These are phyloP conservation scores for Rhizoglyphus robini DNA, from an alignment of 1,140 invertebrate species.

Conservation along the genomic window DNA sequence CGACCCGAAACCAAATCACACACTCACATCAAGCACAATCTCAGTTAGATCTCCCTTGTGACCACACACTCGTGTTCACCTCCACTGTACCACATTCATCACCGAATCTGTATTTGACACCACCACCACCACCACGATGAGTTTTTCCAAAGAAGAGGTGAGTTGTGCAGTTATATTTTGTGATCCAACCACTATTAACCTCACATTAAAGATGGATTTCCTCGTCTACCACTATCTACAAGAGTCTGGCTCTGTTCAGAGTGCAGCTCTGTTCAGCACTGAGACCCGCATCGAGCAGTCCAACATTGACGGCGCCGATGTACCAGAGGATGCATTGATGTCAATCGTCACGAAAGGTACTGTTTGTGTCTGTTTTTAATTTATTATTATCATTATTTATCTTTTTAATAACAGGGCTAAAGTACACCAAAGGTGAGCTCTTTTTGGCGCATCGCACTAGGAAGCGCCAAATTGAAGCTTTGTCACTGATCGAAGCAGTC, in stretches of 20 bases:
- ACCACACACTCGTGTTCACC: no score
- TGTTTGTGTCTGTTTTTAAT: not conserved
- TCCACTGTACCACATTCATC: no score
- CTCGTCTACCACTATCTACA: slow-evolving; percentile 96
- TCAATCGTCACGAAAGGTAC: slow-evolving; percentile 87
- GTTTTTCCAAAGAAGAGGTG: slow-evolving; percentile 18
- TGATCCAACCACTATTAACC: not conserved
- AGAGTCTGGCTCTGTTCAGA: slow-evolving; percentile 95
- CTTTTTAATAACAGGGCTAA: slow-evolving; percentile 42
- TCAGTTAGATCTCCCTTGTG: no score
- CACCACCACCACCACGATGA: no score
- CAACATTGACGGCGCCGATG: slow-evolving; percentile 92
- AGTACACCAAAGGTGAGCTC: slow-evolving; percentile 96
- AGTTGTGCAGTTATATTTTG: not conserved
- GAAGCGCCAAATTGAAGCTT: slow-evolving; percentile 73
- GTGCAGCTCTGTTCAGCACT: slow-evolving; percentile 93
- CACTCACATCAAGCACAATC: no score
- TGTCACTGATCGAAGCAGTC: slow-evolving; percentile 92
- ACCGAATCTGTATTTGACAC: no score
- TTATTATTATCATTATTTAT: not conserved
- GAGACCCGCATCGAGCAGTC: slow-evolving; percentile 96
- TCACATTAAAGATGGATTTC: slow-evolving; percentile 93
- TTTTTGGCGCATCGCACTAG: slow-evolving; percentile 69
- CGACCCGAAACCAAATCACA: no score
- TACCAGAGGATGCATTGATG: slow-evolving; percentile 86